A percentile compares a stretch with the other conserved stretches of the same genome.
Conservation (phyloP, 2,113 vertebrate species). For the Corythoichthys intestinalis region DNA sequence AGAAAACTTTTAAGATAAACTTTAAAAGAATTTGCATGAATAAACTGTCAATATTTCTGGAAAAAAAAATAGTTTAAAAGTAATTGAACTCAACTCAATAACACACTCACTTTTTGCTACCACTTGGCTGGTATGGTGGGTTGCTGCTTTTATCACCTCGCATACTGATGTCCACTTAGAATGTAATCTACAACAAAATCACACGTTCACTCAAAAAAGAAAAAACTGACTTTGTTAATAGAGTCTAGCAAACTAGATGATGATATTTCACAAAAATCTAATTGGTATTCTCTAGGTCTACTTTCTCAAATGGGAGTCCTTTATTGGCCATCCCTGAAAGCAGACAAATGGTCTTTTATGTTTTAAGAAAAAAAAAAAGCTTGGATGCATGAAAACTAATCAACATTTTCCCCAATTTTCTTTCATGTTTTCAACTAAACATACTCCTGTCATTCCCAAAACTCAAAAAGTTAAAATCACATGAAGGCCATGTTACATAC, state of each 20-base stretch:
- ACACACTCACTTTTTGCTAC: slow-evolving; percentile 74
- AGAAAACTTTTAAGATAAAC: too few relatives aligned
- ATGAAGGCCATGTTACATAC: background rate
- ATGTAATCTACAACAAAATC: slow-evolving; percentile 6
- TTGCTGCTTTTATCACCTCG: slow-evolving; percentile 68
- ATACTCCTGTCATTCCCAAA: background rate
- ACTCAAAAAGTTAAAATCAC: background rate
- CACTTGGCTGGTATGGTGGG: slow-evolving; percentile 65
- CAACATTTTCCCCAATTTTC: background rate
- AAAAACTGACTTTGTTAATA: background rate
- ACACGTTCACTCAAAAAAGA: background rate
- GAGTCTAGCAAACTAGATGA: background rate
- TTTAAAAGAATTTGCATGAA: too few relatives aligned
- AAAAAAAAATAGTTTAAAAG: too few relatives aligned
- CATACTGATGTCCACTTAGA: slow-evolving; percentile 58
- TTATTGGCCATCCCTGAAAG: background rate
- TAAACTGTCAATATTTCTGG: too few relatives aligned
- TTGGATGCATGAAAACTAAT: too few relatives aligned
- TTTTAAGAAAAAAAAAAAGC: background rate
- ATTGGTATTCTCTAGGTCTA: background rate
- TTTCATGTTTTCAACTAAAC: background rate
- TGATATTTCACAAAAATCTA: background rate
- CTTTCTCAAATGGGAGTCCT: background rate
- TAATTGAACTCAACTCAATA: too few relatives aligned
- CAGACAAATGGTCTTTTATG: background rate